phyloP scores from a whole-genome alignment of 2,113 vertebrate genomes.

The Grantiella picta region DNA sequence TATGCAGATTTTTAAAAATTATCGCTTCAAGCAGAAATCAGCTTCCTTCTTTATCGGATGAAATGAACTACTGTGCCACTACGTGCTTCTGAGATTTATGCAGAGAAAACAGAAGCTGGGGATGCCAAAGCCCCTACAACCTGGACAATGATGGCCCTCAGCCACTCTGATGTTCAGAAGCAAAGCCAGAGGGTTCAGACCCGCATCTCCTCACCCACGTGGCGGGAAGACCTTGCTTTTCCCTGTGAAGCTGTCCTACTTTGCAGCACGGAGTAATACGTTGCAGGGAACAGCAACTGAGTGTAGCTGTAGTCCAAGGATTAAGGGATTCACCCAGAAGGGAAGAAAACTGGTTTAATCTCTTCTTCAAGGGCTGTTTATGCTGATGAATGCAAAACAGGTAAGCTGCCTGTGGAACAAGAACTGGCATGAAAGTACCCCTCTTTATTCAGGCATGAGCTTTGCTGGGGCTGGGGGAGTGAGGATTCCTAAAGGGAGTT shows the following conservation, averaged over 20 bases:
- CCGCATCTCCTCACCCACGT: not conserved
- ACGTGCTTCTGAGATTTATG: not conserved
- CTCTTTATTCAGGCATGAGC: not conserved
- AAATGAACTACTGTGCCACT: not conserved
- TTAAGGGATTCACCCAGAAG: not conserved
- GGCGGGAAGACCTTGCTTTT: not conserved
- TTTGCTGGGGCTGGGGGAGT: not conserved
- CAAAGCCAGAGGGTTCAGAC: not conserved
- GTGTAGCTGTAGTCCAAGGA: not conserved
- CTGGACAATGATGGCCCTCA: not conserved
- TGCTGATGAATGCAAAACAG: slow-evolving; percentile 7
- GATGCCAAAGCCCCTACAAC: not conserved
- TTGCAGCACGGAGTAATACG: not conserved
- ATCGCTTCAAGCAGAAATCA: not conserved
- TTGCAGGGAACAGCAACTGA: not conserved
- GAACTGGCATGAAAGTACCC: not conserved
- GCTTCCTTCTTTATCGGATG: not conserved
- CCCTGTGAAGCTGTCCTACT: not conserved
- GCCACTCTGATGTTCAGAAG: not conserved
- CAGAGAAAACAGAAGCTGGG: not conserved
- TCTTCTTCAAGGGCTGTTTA: not conserved
- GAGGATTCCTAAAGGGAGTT: not conserved
- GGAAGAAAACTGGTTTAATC: not conserved
- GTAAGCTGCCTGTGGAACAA: not conserved
- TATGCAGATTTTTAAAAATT: not conserved